A percentile compares a stretch with the other conserved stretches of the same genome.
Evolutionary conservation across 2,797 vertebrate species (phyloP).

Genomic region (Chaenodraco wilsoni): DNA sequence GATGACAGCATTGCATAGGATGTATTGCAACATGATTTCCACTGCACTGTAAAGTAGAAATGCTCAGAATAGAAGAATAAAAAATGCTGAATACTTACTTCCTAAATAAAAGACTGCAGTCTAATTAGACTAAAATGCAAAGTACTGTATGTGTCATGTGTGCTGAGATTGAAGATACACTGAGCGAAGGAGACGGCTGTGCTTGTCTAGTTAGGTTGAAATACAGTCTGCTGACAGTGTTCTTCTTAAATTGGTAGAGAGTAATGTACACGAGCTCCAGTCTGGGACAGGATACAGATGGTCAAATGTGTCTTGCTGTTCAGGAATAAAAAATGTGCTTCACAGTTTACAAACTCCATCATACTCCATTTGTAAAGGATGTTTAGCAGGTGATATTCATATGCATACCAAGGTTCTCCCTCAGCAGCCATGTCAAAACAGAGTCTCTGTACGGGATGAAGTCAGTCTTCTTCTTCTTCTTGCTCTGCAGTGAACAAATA

Average conservation of each 20-base stretch:
- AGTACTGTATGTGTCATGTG: slow-evolving; percentile 5
- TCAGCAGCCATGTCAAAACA: slow-evolving; percentile 96
- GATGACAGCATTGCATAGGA: neutral
- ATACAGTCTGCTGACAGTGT: slow-evolving; percentile 68
- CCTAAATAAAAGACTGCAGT: slow-evolving; percentile 11
- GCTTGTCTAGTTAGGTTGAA: slow-evolving; percentile 59
- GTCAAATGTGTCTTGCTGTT: slow-evolving; percentile 18
- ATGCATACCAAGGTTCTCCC: slow-evolving; percentile 94
- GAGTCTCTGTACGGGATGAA: slow-evolving; percentile 99
- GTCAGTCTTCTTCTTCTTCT: slow-evolving; percentile 98
- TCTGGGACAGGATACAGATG: slow-evolving; percentile 24
- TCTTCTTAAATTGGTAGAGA: slow-evolving; percentile 56
- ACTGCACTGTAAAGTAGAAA: neutral
- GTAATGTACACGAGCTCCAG: slow-evolving; percentile 47
- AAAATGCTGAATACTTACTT: slow-evolving; percentile 14
- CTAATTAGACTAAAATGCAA: slow-evolving; percentile 19
- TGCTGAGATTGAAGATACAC: slow-evolving; percentile 26
- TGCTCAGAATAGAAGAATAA: neutral
- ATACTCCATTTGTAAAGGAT: neutral
- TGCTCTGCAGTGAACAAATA: slow-evolving; percentile 87
- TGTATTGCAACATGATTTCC: neutral
- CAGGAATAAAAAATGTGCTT: neutral
- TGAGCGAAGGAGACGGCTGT: slow-evolving; percentile 14
- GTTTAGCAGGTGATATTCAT: slow-evolving; percentile 23
- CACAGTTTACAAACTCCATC: slow-evolving; percentile 17